These are phyloP conservation scores for Diarsia mendica DNA, from an alignment of 2,888 invertebrate genomes.

Conservation along the genomic window DNA sequence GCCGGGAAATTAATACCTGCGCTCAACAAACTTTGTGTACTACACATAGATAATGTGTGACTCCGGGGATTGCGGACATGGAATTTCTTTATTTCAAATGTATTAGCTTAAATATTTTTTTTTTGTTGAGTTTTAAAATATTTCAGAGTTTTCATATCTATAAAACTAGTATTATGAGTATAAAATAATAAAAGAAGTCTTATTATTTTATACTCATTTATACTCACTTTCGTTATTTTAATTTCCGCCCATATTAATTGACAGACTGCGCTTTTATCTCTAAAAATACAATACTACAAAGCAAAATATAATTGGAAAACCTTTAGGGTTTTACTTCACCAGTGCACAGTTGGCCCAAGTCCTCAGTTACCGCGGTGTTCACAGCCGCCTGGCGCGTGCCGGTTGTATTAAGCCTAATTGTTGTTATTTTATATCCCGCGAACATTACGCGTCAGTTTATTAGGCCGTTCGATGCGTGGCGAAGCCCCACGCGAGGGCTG, in stretches of 20 bases:
- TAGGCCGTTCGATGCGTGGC: slow-evolving; percentile 65
- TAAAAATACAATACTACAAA: background rate
- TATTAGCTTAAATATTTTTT: background rate
- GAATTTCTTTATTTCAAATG: no score
- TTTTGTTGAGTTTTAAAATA: background rate
- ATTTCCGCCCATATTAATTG: background rate
- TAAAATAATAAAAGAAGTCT: no score
- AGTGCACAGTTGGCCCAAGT: slow-evolving; percentile 32
- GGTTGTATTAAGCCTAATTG: slow-evolving; percentile 73
- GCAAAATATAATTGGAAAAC: background rate
- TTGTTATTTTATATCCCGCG: slow-evolving; percentile 73
- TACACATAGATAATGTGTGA: slow-evolving; percentile 63
- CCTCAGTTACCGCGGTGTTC: slow-evolving; percentile 20
- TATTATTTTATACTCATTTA: no score
- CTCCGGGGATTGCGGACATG: slow-evolving; percentile 52
- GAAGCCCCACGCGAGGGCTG: slow-evolving; percentile 56
- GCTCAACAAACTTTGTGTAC: slow-evolving; percentile 73
- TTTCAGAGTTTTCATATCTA: background rate
- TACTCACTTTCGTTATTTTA: no score
- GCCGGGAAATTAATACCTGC: slow-evolving; percentile 79
- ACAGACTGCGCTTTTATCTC: background rate
- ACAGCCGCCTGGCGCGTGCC: slow-evolving; percentile 37
- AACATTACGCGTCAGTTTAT: slow-evolving; percentile 68
- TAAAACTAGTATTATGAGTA: background rate
- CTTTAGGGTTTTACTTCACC: background rate